Evolutionary conservation across 2,113 vertebrate genomes (phyloP), one percentile per base, ranked within the genome.

Genomic region (Proteles cristata): DNA sequence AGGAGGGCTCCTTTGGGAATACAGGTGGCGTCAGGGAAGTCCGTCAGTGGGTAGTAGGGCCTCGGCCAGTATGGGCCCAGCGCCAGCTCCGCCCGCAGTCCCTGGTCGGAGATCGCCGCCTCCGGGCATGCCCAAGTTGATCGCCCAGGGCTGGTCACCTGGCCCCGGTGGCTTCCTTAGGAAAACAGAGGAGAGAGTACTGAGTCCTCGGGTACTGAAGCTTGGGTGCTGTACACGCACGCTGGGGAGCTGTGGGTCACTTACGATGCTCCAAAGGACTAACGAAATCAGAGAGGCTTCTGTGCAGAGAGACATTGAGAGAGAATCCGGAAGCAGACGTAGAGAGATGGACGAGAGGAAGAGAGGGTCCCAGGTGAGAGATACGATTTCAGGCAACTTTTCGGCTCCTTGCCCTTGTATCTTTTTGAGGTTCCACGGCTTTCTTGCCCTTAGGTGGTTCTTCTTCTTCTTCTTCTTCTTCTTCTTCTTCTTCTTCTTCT

Each of bases 101-200:
- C 39, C 74, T 0, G 4, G 26, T 43, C 50, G 4, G 4, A 43
- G 11, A 1, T 0, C 19, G 39, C 25, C 11, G 69, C 10, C 43
- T 53, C 66, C 21, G 53, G 48, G 45, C 61, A 53, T 17, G 66
- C 19, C 55, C 55, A 6, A 11, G 23, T 4, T 8, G 65, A 61
- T 19, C 4, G 35, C 15, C 71, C 33, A 33, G 25, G 9, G 28
- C 10, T 4, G 28, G 31, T 33, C 94, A 31, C 76, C 66, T 71
- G 65, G 35, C n/a, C 33, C 48, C 53, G 39, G 55, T 16, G 21
- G 31, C 31, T 68, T 87, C 21, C 25, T 21, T 2, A 2, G 87
- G 79, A 65, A 39, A 39, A 39, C 39, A 68, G 15, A 4, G 65
- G 53, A 9, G 31, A 58, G 9, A 1, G 9, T 11, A 39, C 39